Conservation (phyloP, 2,113 vertebrate genomes). For the Salvelinus alpinus region DNA sequence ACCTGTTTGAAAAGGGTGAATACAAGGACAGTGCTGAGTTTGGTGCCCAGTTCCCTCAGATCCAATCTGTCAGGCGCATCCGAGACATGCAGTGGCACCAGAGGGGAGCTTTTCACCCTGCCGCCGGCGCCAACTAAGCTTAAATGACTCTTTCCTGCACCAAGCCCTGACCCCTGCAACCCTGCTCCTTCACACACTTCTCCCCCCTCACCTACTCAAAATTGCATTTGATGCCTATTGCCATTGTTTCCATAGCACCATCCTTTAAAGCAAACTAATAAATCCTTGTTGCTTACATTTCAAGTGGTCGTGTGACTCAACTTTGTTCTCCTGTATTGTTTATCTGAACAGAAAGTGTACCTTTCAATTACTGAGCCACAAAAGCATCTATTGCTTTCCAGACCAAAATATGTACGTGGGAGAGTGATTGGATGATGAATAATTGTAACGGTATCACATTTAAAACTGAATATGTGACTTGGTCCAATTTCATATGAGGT, state of each 20-base stretch:
- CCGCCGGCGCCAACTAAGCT: constrained; percentile 71
- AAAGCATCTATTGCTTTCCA: too few relatives aligned
- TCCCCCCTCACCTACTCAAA: constrained; percentile 37
- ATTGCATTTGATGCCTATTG: constrained; percentile 55
- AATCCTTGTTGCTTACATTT: constrained; percentile 61
- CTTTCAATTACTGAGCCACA: too few relatives aligned
- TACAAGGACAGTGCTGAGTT: constrained; percentile 92
- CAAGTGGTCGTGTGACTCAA: constrained; percentile 24
- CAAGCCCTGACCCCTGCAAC: constrained; percentile 33
- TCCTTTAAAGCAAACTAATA: constrained; percentile 67
- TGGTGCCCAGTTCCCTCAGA: constrained; percentile 90
- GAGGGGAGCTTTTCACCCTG: constrained; percentile 85
- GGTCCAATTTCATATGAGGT: not conserved
- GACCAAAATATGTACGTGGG: too few relatives aligned
- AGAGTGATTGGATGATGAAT: not conserved
- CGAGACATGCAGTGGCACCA: constrained; percentile 97
- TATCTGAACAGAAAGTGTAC: not conserved
- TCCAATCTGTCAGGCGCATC: constrained; percentile 94
- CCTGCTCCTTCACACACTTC: constrained; percentile 24
- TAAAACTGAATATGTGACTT: not conserved
- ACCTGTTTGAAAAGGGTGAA: constrained; percentile 96
- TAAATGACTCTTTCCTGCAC: constrained; percentile 37
- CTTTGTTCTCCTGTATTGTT: not conserved
- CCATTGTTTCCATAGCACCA: constrained; percentile 56
- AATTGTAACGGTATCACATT: not conserved